These are phyloP conservation scores for Agrotis segetum DNA, from an alignment of 2,888 invertebrate genomes.

Conservation along the genomic window DNA sequence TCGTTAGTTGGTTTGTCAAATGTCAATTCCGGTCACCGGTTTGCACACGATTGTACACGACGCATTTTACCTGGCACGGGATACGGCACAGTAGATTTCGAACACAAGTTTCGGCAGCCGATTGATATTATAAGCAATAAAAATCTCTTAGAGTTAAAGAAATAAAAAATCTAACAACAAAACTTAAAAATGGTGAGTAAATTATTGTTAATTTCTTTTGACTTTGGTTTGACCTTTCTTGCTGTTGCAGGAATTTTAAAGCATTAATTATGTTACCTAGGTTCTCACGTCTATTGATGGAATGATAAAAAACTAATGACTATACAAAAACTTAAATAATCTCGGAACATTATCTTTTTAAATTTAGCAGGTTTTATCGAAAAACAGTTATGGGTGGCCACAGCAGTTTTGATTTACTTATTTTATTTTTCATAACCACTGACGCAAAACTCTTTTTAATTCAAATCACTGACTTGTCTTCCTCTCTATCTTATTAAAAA, in stretches of 20 bases:
- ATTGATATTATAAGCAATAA: constrained; percentile 25
- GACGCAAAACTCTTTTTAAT: neutral
- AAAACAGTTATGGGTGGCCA: neutral
- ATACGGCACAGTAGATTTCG: constrained; percentile 37
- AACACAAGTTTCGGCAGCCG: constrained; percentile 36
- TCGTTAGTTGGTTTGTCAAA: neutral
- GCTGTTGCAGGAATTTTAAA: constrained; percentile 29
- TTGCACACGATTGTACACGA: constrained; percentile 32
- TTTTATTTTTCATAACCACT: neutral
- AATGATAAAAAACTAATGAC: neutral
- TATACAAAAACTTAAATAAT: too few species aligned
- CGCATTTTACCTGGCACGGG: constrained; percentile 32
- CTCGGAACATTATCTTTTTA: neutral
- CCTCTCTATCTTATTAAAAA: neutral
- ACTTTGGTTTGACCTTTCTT: constrained; percentile 85
- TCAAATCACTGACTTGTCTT: too few species aligned
- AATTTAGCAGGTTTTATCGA: constrained; percentile 1
- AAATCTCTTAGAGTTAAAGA: constrained; percentile 17
- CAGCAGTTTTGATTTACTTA: neutral
- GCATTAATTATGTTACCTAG: constrained; percentile 12
- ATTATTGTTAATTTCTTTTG: constrained; percentile 72
- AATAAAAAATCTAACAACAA: constrained; percentile 23
- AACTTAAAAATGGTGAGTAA: constrained; percentile 79
- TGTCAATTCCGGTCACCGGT: constrained; percentile 30
- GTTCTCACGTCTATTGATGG: constrained; percentile 15